A percentile compares a stretch with the other conserved stretches of the same genome.
Evolutionary conservation across 1,140 invertebrate species (phyloP).

Genomic region (Vanessa atalanta): DNA sequence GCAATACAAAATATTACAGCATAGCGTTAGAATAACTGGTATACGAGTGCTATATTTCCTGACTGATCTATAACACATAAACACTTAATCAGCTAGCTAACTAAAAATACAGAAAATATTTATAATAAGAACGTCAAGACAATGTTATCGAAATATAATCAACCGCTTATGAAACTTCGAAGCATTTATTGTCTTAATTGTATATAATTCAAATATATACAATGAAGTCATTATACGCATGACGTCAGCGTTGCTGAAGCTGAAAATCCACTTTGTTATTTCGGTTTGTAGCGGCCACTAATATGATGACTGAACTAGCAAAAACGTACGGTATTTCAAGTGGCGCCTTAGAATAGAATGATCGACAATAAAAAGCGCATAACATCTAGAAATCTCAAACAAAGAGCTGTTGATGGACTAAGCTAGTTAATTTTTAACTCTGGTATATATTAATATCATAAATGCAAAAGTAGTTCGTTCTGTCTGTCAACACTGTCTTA

Average conservation of each 20-base stretch:
- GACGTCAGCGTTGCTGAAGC: constrained; percentile 9
- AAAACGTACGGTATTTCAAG: constrained; percentile 56
- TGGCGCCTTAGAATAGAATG: constrained; percentile 41
- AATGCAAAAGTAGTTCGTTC: no score
- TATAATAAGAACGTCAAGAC: background rate
- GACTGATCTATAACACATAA: no score
- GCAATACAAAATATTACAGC: no score
- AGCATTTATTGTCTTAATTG: background rate
- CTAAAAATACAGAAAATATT: no score
- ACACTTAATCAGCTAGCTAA: no score
- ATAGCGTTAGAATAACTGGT: no score
- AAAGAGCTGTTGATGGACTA: background rate
- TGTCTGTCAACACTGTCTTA: no score
- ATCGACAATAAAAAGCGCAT: constrained; percentile 37
- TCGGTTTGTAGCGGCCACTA: constrained; percentile 35
- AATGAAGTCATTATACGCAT: constrained; percentile 10
- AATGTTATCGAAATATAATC: background rate
- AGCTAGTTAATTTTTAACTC: background rate
- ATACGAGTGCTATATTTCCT: background rate
- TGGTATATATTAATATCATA: no score
- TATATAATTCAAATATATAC: constrained; percentile 2
- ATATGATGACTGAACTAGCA: constrained; percentile 55
- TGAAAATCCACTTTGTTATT: constrained; percentile 17
- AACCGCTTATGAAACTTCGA: background rate
- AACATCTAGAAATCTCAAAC: constrained; percentile 18